Conservation (phyloP, 2,113 vertebrate species). For the Barnardius zonarius region DNA sequence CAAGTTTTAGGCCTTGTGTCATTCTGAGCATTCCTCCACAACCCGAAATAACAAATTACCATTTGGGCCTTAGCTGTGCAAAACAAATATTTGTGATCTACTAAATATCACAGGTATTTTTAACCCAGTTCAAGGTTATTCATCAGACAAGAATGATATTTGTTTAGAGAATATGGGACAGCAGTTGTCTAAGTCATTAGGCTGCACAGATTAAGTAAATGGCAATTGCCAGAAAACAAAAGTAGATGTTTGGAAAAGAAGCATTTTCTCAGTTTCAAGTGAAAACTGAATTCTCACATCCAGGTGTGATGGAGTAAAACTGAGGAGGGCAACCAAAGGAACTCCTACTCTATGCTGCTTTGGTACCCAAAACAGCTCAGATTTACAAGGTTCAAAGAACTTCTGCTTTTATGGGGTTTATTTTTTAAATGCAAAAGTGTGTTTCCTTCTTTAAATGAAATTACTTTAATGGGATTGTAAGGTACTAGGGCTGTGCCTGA, state of each 20-base stretch:
- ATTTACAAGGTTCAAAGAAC: background rate
- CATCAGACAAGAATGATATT: background rate
- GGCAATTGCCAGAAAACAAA: background rate
- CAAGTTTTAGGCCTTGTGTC: background rate
- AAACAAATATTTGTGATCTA: constrained; percentile 10
- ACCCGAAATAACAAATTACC: background rate
- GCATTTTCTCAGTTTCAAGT: constrained; percentile 10
- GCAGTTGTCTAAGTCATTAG: constrained; percentile 52
- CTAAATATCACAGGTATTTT: constrained; percentile 7
- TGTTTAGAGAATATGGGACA: background rate
- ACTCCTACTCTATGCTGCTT: background rate
- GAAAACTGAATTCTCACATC: constrained; percentile 32
- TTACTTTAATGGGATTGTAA: background rate
- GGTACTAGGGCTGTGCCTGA: background rate
- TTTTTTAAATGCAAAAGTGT: background rate
- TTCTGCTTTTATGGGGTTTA: background rate
- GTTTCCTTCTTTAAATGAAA: constrained; percentile 5
- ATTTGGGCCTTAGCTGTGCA: background rate
- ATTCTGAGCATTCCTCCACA: background rate
- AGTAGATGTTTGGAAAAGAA: background rate
- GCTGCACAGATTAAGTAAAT: constrained; percentile 49
- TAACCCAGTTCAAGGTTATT: constrained; percentile 19
- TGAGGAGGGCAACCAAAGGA: background rate
- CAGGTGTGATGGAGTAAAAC: background rate
- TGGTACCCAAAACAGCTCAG: background rate